Percentiles rank a stretch among this genome's conserved stretches.
phyloP scores from a whole-genome alignment of 2,113 vertebrate genomes.

The Elanoides forficatus region DNA sequence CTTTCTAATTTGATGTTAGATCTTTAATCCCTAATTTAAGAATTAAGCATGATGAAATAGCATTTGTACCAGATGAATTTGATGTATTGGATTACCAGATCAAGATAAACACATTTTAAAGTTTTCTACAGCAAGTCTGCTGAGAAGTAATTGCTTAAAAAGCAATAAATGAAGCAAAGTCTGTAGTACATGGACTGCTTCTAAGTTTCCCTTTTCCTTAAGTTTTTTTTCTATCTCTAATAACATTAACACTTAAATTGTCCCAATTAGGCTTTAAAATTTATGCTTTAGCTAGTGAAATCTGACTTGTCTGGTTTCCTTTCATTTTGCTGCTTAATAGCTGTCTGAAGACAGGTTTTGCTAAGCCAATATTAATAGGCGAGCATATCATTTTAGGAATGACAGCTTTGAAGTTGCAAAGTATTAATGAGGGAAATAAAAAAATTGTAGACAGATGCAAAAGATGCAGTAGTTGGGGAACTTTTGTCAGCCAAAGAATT shows the following conservation, averaged over 20 bases:
- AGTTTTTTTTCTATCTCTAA: background rate
- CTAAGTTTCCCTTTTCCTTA: background rate
- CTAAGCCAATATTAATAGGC: background rate
- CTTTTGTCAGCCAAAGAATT: background rate
- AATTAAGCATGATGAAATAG: background rate
- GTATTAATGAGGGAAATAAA: background rate
- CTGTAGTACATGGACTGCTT: background rate
- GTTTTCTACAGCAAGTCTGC: background rate
- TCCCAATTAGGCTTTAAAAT: slow-evolving; percentile 27
- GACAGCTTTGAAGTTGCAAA: background rate
- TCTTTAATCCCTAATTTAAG: background rate
- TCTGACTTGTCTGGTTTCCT: background rate
- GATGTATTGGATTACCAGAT: background rate
- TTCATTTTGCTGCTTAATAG: slow-evolving; percentile 4
- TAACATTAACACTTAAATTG: background rate
- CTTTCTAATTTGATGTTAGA: background rate
- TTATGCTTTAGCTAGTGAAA: slow-evolving; percentile 4
- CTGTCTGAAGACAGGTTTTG: background rate
- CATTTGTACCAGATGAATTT: background rate
- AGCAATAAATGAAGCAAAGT: background rate
- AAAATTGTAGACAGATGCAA: background rate
- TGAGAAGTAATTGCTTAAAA: background rate
- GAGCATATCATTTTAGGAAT: background rate
- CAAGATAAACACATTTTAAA: background rate
- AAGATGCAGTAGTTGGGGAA: background rate